Conservation (phyloP, 2,113 vertebrate species). For the Callithrix jacchus region DNA sequence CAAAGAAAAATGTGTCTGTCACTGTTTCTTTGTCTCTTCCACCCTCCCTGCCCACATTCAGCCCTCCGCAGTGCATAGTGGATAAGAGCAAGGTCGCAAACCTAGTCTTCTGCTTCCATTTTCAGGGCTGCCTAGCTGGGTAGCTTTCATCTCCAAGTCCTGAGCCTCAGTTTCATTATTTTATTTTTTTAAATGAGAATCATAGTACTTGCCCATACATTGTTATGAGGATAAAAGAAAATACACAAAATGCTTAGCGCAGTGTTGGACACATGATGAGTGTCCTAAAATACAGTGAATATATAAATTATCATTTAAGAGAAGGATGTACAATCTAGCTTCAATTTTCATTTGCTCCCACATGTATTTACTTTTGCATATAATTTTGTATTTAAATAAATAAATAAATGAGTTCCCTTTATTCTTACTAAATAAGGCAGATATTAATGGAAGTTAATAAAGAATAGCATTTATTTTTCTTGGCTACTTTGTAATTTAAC, state of each 20-base stretch:
- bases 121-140: neutral
- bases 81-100: neutral
- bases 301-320: neutral
- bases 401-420: neutral
- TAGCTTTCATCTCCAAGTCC: neutral
- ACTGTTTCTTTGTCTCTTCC: neutral
- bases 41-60: neutral
- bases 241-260: neutral
- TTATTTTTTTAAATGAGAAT: neutral
- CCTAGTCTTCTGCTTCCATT: neutral
- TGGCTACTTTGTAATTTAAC: conserved; percentile 53
- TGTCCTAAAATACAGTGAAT: neutral
- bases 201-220: neutral
- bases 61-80: neutral
- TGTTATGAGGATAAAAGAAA: neutral
- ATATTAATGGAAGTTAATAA: conserved; percentile 34
- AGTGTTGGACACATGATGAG: neutral
- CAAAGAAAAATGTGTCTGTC: conserved; percentile 16
- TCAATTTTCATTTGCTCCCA: neutral
- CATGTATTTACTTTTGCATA: neutral
- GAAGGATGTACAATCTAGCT: neutral
- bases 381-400: neutral
- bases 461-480: conserved; percentile 54
- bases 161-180: neutral
- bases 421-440: conserved; percentile 14